Evolutionary conservation across 2,888 invertebrate species (phyloP), one percentile per base, ranked within the genome.

Genomic region (Dryobota labecula): DNA sequence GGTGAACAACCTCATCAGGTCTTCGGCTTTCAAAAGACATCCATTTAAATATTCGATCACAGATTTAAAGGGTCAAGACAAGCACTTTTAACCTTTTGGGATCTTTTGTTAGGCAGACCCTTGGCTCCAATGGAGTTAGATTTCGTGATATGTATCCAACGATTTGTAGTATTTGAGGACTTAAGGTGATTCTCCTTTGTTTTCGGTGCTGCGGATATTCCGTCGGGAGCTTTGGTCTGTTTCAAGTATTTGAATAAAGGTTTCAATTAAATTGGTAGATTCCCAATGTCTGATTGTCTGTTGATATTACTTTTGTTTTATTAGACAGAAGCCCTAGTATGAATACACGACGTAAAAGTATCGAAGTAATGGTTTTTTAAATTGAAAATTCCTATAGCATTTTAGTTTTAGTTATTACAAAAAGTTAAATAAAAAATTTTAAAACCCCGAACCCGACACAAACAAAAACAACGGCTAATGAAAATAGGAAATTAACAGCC

Each of bases 41-140:
- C 41, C 27, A 70, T 77, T 77, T 77, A 57, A 65, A 81, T 81
- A 81, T 76, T 54, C 72, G 30, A 66, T 57, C 77, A 70, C 41
- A 36, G 58, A 76, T 63, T 58, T 75, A 80, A 49, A 49, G 53
- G 77, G 47, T 68, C 47, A 43, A 20, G 27, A 41, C 7, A 30
- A 38, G 53, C 41, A 33, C 11, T 65, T 53, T 53, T 49, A 81
- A 70, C 49, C 82, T 53, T 70, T 62, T 6, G 9, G 20, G 15
- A 27, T 45, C 78, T 77, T 65, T 77, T 81, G 78, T 78, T 36
- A 61, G 13, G 27, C 9, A 41, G 24, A 60, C 78, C 64, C 64
- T 78, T 6, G 43, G 38, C 56, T 56, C 36, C n/a, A 60, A 78
- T 65, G 45, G 53, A 33, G 53, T n/a, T n/a, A 56, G 49, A 66